Base-by-base conservation (phyloP, 2,888 invertebrate species). In the Thysanoteuthis rhombus region DNA sequence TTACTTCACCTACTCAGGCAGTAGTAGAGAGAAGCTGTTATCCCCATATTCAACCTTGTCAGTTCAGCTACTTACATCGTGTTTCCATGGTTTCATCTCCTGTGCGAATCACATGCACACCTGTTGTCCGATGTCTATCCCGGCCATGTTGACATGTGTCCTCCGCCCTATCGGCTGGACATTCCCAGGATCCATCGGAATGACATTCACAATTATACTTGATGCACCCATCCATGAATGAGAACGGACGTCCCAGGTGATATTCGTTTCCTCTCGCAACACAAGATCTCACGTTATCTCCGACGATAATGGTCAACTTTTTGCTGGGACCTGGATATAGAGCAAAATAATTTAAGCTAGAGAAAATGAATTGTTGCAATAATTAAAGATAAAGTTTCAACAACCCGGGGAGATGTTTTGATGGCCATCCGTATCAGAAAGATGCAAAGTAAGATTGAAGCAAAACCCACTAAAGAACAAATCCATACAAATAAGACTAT, bases 211-310 rank as follows among this genome's bases (percentile, higher is more conserved):
- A 93, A 47, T 47, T 47, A 39, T 93, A 93, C 25, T 28, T 42
- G 22, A 47, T 47, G 39, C 93, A 93, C 16, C 47, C 39, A 36
- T 58, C 36, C 52, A 47, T 93, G 52, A 58, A 47, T 4, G 52
- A 39, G 52, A 93, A 93, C 25, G 52, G n/a, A 5, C 47, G n/a
- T 32, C 93, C 38, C 10, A 89, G 25, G 16, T 39, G 16, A 42
- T 92, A 93, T 12, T 93, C 93, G 4, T 93, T 93, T 40, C 95
- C 95, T 89, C 95, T 94, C 39, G 95, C 94, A n/a, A 90, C 39
- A 58, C 95, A 95, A 42, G 94, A 92, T 40, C 94, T 94, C 36
- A 95, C 95, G 1, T 93, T 10, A n/a, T 40, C n/a, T 1, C 45
- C 25, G 36, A 40, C 39, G 36, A 92, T 92, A n/a, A 92, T 45